phyloP scores from a whole-genome alignment of 2,888 invertebrate species.

The Actias luna region DNA sequence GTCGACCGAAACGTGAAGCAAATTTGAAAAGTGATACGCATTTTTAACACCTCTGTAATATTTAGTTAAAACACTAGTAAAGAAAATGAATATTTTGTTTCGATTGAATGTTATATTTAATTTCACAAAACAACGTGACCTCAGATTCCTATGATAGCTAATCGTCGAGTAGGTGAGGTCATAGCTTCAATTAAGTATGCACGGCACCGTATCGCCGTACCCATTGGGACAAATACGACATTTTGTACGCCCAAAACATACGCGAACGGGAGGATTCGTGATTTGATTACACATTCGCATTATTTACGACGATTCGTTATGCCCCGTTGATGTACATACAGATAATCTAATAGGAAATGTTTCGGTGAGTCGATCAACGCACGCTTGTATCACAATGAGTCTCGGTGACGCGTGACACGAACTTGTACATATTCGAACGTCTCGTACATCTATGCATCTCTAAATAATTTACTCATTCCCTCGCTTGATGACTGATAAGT shows the following conservation, averaged over 20 bases:
- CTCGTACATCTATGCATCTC: too few species aligned
- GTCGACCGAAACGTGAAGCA: too few species aligned
- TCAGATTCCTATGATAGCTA: conserved; percentile 1
- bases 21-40: too few species aligned
- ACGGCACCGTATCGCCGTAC: conserved; percentile 22
- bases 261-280: conserved; percentile 26
- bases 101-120: neutral
- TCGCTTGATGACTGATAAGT: too few species aligned
- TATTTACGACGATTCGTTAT: conserved; percentile 14
- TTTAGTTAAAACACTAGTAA: too few species aligned
- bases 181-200: conserved; percentile 39
- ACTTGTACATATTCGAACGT: too few species aligned
- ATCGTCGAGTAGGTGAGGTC: conserved; percentile 31
- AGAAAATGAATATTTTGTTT: neutral
- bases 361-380: neutral
- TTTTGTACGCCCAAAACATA: conserved; percentile 28
- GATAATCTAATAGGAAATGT: conserved; percentile 4
- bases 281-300: conserved; percentile 23
- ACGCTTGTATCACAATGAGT: neutral
- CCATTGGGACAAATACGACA: conserved; percentile 31
- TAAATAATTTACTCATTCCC: too few species aligned
- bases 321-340: conserved; percentile 2
- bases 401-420: too few species aligned
- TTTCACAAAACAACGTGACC: neutral
- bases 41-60: too few species aligned